These are phyloP conservation scores for Malacoraja senta DNA, from an alignment of 2,797 vertebrate species.

Conservation along the genomic window DNA sequence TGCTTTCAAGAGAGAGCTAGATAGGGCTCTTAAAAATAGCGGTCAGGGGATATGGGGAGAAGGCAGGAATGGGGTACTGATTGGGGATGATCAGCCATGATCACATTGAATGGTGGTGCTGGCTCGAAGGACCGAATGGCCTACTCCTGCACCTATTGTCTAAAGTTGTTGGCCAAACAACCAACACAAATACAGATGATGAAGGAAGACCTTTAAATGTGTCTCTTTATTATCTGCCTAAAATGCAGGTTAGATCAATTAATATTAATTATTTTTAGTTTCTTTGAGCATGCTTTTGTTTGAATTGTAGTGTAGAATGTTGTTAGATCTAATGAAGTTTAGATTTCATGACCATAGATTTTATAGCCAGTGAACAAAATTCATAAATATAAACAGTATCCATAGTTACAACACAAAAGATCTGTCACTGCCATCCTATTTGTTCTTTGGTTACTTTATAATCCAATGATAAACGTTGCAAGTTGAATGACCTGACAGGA, in stretches of 20 bases:
- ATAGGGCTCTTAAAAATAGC: too few relatives aligned
- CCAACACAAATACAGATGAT: neutral
- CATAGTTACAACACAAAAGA: neutral
- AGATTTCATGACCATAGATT: neutral
- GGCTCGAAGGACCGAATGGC: too few relatives aligned
- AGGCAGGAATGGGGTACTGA: too few relatives aligned
- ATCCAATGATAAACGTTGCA: conserved; percentile 16
- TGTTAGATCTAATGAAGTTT: neutral
- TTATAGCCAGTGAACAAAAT: neutral
- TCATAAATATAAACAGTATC: neutral
- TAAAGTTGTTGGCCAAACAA: neutral
- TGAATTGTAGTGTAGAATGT: neutral
- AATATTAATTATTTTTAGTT: neutral
- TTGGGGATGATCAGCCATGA: too few relatives aligned
- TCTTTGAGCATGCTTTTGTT: neutral
- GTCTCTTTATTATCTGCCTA: neutral
- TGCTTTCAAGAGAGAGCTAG: too few relatives aligned
- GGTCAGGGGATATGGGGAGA: too few relatives aligned
- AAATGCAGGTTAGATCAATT: neutral
- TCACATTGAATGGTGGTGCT: too few relatives aligned
- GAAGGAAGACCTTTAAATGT: neutral
- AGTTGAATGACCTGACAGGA: neutral
- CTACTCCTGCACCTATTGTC: too few relatives aligned
- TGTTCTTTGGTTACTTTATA: conserved; percentile 28
- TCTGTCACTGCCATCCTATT: neutral